A percentile compares a stretch with the other conserved stretches of the same genome.
Conservation (phyloP, 2,797 vertebrate species). For the Scleropages formosus region DNA sequence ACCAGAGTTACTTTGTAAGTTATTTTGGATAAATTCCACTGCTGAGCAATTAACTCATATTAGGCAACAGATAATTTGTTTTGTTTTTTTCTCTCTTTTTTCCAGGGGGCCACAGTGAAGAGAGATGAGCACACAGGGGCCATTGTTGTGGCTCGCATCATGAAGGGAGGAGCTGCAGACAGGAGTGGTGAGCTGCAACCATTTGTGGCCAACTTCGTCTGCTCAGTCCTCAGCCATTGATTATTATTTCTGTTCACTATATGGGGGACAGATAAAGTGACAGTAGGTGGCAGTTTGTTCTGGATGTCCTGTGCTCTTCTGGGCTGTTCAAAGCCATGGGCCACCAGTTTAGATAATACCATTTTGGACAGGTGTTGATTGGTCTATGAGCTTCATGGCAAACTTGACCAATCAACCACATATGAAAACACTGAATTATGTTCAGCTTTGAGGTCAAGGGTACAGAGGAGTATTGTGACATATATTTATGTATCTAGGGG, state of each 20-base stretch:
- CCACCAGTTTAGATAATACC: neutral
- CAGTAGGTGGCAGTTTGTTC: neutral
- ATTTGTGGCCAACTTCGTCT: neutral
- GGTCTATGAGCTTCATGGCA: conserved; percentile 8
- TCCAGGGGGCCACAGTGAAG: conserved; percentile 86
- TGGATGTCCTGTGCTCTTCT: neutral
- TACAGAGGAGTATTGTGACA: no score
- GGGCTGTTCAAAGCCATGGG: neutral
- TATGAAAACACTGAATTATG: no score
- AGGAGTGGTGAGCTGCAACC: conserved; percentile 77
- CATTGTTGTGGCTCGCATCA: conserved; percentile 84
- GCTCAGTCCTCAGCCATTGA: neutral
- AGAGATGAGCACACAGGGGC: conserved; percentile 79
- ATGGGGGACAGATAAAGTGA: neutral
- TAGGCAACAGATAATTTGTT: neutral
- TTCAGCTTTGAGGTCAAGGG: no score
- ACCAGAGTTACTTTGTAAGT: neutral
- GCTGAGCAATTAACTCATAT: neutral
- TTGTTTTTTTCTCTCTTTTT: neutral
- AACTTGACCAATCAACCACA: conserved; percentile 18
- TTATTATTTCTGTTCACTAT: neutral
- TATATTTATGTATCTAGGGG: no score
- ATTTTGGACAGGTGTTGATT: neutral
- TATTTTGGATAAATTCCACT: neutral
- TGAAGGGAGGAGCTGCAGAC: conserved; percentile 88